Conservation (phyloP, 2,888 invertebrate species). For the Steinernema scapterisci region DNA sequence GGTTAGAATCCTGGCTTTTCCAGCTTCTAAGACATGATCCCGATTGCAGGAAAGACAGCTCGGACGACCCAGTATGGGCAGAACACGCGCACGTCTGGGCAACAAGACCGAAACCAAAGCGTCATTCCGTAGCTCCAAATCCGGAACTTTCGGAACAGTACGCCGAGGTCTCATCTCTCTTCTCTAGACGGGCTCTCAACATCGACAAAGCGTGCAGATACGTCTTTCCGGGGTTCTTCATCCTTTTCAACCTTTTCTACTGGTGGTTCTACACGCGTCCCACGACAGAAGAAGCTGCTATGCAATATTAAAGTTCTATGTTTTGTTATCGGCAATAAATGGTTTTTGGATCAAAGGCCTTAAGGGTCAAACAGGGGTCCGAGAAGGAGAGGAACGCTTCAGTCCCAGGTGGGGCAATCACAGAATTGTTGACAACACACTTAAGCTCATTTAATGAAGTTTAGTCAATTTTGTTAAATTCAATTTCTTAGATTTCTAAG, state of each 20-base stretch:
- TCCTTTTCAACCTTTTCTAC: slow-evolving; percentile 45
- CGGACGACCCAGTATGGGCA: slow-evolving; percentile 12
- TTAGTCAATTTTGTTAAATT: too few species aligned
- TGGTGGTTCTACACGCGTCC: slow-evolving; percentile 35
- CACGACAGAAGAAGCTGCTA: too few species aligned
- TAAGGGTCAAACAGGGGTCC: too few species aligned
- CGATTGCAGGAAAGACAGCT: slow-evolving; percentile 8
- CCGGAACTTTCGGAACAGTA: slow-evolving; percentile 31
- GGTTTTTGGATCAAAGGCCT: too few species aligned
- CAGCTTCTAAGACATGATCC: too few species aligned
- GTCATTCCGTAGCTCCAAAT: slow-evolving; percentile 32
- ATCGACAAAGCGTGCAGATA: slow-evolving; percentile 58
- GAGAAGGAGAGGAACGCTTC: too few species aligned
- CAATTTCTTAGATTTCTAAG: too few species aligned
- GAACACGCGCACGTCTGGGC: slow-evolving; percentile 21
- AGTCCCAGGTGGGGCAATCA: too few species aligned
- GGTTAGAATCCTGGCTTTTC: background rate
- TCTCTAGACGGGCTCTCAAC: slow-evolving; percentile 53
- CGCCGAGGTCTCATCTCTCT: slow-evolving; percentile 40
- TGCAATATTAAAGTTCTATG: too few species aligned
- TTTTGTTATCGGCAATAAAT: too few species aligned
- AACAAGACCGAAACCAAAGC: slow-evolving; percentile 1
- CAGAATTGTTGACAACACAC: too few species aligned
- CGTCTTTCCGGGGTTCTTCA: slow-evolving; percentile 52
- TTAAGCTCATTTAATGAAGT: too few species aligned